phyloP scores from a whole-genome alignment of 2,113 vertebrate genomes.

The Ochotona princeps region DNA sequence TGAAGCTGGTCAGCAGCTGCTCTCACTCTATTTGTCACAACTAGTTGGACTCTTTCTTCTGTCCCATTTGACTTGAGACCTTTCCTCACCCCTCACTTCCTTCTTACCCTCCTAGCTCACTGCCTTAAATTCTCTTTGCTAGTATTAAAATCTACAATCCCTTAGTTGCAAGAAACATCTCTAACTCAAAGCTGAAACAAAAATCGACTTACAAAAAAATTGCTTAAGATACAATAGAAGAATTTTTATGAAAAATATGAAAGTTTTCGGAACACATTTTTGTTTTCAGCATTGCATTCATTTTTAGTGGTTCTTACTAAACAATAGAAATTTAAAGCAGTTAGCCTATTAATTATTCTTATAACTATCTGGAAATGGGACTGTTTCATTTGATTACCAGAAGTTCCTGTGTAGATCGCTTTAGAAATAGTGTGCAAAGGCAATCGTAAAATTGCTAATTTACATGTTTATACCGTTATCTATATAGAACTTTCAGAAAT shows the following conservation, averaged over 20 bases:
- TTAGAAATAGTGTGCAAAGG: neutral
- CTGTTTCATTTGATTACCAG: constrained; percentile 29
- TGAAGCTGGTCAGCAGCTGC: constrained; percentile 34
- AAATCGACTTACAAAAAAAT: constrained; percentile 30
- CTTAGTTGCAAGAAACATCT: neutral
- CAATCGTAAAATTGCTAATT: constrained; percentile 43
- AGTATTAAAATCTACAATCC: neutral
- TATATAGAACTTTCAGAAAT: neutral
- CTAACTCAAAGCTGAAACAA: neutral
- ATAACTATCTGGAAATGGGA: neutral
- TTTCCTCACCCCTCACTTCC: constrained; percentile 55
- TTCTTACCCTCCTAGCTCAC: constrained; percentile 30
- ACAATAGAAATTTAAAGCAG: neutral
- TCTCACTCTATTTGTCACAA: constrained; percentile 65
- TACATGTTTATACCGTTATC: constrained; percentile 30
- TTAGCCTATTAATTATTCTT: constrained; percentile 47
- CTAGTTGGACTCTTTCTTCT: constrained; percentile 62
- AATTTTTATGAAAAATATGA: constrained; percentile 34
- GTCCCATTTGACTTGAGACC: constrained; percentile 56
- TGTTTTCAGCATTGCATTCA: neutral
- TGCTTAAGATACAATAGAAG: neutral
- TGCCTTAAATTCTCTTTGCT: neutral
- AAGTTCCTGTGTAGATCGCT: neutral
- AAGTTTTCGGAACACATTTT: neutral
- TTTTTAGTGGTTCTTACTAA: constrained; percentile 41